Percentiles rank a stretch among this genome's conserved stretches.
phyloP scores from a whole-genome alignment of 2,888 invertebrate genomes.

The Spodoptera littoralis region DNA sequence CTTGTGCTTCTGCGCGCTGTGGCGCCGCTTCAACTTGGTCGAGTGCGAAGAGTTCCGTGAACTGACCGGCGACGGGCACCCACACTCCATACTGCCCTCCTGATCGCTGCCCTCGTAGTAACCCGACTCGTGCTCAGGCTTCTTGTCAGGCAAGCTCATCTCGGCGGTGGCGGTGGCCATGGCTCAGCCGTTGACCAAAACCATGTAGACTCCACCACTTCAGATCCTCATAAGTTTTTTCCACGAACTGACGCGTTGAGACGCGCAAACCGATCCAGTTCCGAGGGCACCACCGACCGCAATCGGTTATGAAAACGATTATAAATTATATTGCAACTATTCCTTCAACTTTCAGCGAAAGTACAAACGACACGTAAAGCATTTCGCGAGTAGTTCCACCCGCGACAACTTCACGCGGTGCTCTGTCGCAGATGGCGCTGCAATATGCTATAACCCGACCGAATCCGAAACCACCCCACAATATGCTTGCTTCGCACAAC shows the following conservation, averaged over 20 bases:
- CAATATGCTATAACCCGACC: constrained; percentile 61
- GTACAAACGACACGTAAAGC: constrained; percentile 84
- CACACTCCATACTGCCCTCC: constrained; percentile 89
- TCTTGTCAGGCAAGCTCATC: constrained; percentile 90
- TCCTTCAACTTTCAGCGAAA: constrained; percentile 77
- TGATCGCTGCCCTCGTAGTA: constrained; percentile 94
- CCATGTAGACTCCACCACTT: constrained; percentile 75
- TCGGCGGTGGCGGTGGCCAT: constrained; percentile 87
- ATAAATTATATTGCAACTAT: constrained; percentile 67
- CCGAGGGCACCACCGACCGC: constrained; percentile 36
- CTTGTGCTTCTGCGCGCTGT: constrained; percentile 78
- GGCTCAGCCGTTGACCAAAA: constrained; percentile 80
- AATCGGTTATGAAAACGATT: constrained; percentile 48
- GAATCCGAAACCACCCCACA: constrained; percentile 58
- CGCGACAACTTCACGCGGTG: constrained; percentile 75
- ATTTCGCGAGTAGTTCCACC: constrained; percentile 76
- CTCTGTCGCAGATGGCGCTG: constrained; percentile 79
- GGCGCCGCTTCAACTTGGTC: constrained; percentile 78
- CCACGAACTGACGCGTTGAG: constrained; percentile 35
- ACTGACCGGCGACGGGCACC: constrained; percentile 82
- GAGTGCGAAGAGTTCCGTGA: constrained; percentile 85
- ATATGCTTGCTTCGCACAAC: constrained; percentile 53
- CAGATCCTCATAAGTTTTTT: constrained; percentile 59
- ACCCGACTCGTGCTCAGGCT: constrained; percentile 94
- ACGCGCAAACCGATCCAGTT: constrained; percentile 23